These are phyloP conservation scores for Exocentrus adspersus DNA, from an alignment of 2,888 invertebrate genomes.

Conservation along the genomic window DNA sequence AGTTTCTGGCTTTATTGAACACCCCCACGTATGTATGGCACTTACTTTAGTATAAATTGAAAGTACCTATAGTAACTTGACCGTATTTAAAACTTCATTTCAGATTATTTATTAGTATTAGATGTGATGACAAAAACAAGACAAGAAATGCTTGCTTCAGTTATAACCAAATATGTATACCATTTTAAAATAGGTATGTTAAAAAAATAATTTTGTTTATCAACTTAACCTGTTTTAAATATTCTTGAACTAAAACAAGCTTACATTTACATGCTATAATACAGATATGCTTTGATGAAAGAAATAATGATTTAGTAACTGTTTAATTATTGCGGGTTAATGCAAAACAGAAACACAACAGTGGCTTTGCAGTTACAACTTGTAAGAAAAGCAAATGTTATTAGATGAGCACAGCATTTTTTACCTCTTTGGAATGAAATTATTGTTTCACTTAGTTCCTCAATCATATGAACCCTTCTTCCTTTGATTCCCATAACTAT, in stretches of 20 bases:
- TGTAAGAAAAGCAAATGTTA: conserved; percentile 33
- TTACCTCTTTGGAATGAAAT: conserved; percentile 99
- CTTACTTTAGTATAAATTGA: too few relatives aligned
- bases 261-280: conserved; percentile 5
- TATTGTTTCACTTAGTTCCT: conserved; percentile 97
- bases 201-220: too few relatives aligned
- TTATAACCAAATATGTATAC: too few relatives aligned
- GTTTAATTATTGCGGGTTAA: conserved; percentile 9
- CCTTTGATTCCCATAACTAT: conserved; percentile 99
- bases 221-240: not conserved
- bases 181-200: too few relatives aligned
- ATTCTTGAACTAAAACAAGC: not conserved
- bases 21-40: too few relatives aligned
- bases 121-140: too few relatives aligned
- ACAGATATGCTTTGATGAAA: not conserved
- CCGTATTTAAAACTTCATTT: too few relatives aligned
- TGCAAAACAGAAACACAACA: conserved; percentile 5
- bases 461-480: conserved; percentile 97
- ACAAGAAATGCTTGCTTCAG: too few relatives aligned
- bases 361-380: not conserved
- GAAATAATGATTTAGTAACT: conserved; percentile 17
- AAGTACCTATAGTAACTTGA: too few relatives aligned
- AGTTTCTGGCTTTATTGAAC: too few relatives aligned
- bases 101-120: too few relatives aligned
- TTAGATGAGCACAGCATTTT: conserved; percentile 50